These are phyloP conservation scores for Sakesphorus luctuosus DNA, from an alignment of 2,113 vertebrate species.

Conservation along the genomic window DNA sequence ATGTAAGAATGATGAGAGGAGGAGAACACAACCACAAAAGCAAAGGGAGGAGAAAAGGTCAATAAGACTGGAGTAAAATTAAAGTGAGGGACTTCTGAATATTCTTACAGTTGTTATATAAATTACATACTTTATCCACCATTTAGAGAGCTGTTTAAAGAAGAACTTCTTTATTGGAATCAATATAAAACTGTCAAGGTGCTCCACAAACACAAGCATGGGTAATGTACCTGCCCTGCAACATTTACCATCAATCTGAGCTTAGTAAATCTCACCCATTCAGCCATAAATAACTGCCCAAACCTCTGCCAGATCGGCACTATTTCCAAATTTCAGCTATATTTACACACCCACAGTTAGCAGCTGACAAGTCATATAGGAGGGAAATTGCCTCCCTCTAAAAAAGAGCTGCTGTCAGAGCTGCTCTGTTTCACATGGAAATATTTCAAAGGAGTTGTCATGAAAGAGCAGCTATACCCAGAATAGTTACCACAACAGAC, in stretches of 20 bases:
- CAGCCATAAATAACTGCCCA: slow-evolving; percentile 23
- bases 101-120: not conserved
- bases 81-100: not conserved
- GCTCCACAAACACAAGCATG: not conserved
- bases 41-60: not conserved
- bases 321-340: slow-evolving; percentile 48
- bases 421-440: slow-evolving; percentile 24
- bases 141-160: not conserved
- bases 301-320: not conserved
- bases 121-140: not conserved
- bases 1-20: not conserved
- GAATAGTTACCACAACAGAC: not conserved
- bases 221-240: not conserved
- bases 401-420: slow-evolving; percentile 47
- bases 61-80: not conserved
- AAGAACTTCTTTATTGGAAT: slow-evolving; percentile 19
- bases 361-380: slow-evolving; percentile 54
- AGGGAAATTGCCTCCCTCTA: slow-evolving; percentile 44
- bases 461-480: not conserved
- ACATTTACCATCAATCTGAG: not conserved
- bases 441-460: slow-evolving; percentile 43
- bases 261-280: slow-evolving; percentile 6
- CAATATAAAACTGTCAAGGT: not conserved
- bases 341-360: slow-evolving; percentile 50
- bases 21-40: not conserved